These are phyloP conservation scores for Tarsius wallacei DNA, from an alignment of 2,797 vertebrate species.

Conservation along the genomic window DNA sequence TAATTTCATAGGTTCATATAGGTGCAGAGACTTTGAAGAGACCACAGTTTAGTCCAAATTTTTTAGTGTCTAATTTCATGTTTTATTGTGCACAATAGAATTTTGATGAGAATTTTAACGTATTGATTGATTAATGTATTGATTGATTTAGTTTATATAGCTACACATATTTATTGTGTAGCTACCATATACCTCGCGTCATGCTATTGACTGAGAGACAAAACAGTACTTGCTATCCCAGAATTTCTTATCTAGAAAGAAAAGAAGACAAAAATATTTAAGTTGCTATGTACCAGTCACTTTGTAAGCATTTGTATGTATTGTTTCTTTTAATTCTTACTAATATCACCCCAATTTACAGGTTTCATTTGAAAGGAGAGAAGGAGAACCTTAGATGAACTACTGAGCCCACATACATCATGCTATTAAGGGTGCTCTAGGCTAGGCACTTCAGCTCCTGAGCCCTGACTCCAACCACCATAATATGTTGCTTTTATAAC, in stretches of 20 bases:
- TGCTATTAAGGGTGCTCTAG: neutral
- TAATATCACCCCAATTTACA: neutral
- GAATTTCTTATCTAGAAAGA: neutral
- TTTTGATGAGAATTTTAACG: neutral
- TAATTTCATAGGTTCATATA: neutral
- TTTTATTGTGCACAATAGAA: neutral
- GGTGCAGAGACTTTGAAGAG: neutral
- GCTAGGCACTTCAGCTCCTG: neutral
- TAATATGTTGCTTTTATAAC: rapidly evolving
- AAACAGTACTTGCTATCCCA: neutral
- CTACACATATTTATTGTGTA: neutral
- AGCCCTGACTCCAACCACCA: too few species aligned
- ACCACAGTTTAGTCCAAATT: neutral
- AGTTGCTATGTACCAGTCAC: neutral
- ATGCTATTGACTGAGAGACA: neutral
- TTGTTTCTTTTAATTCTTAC: neutral
- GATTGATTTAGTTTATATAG: neutral
- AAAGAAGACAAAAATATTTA: neutral
- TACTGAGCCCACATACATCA: neutral
- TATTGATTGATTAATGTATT: neutral
- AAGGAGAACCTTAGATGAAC: neutral
- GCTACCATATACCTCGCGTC: neutral
- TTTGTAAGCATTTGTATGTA: neutral
- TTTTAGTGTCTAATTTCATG: neutral
- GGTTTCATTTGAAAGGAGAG: neutral